Evolutionary conservation across 1,140 invertebrate species (phyloP), one percentile per base, ranked within the genome.

Genomic region (Lordiphosa collinella): DNA sequence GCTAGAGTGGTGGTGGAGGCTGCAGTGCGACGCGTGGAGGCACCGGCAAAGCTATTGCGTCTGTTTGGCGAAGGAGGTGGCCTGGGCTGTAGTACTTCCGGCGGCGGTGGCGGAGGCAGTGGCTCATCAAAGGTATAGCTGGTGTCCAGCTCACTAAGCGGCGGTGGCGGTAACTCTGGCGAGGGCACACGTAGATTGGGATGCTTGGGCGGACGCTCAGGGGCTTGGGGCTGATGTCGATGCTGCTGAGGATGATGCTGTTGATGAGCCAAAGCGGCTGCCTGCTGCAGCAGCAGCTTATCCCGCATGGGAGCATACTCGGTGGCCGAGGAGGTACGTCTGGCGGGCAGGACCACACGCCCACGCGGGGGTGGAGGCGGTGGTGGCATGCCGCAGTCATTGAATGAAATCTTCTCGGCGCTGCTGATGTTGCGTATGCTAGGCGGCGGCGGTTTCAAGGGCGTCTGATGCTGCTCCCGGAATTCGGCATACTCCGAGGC

Each of bases 121-220:
- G 93, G 93, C 78, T 94, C 93, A 66, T 94, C 94, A 32, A 84
- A 74, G 41, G 92, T 89, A 25, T 93, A 86, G 25, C 62, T 91
- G 63, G 92, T 92, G 67, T 92, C 91, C 63, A 93, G 92, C 18
- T 91, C 89, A 11, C 91, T 92, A 5, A 92, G 92, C 5, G 93
- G 93, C 6, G 94, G 93, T 4, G 93, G 92, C n/a, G 93, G 93
- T 65, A 94, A 72, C 73, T 94, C 93, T 0, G 94, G 93, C 75
- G 93, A 93, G 1, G 93, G 91, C n/a, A 94, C 90, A 14, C 92
- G 89, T 29, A 89, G 75, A 72, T 94, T 93, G 0, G 94, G 93
- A 85, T 95, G 95, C 88, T 95, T 95, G 4, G 91, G 91, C 32
- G 91, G 91, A 32, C 91, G 89, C 65, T 95, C 94, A 1, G 94